phyloP scores from a whole-genome alignment of 1,140 invertebrate genomes.

The Lasioglossum albipes region DNA sequence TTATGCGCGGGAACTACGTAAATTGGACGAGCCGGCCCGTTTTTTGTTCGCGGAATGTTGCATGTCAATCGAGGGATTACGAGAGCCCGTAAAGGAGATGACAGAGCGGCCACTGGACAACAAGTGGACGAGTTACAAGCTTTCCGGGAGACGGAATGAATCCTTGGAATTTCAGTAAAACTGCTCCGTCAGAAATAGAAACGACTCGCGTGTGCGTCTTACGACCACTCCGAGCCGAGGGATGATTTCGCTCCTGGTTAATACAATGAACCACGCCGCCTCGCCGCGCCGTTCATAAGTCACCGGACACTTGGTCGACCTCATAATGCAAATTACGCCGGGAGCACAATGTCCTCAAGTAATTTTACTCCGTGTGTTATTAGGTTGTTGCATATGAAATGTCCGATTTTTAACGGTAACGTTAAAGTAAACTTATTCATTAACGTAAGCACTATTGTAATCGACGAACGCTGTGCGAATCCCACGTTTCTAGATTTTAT shows the following conservation, averaged over 20 bases:
- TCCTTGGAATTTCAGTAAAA: constrained; percentile 12
- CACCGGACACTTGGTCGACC: no score
- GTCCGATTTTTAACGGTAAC: no score
- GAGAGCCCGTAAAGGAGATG: neutral
- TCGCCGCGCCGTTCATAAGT: no score
- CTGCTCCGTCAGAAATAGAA: constrained; percentile 10
- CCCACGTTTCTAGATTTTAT: no score
- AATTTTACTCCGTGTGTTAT: no score
- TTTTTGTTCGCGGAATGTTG: constrained; percentile 27
- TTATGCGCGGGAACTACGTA: constrained; percentile 9
- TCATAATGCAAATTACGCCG: no score
- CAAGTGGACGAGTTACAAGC: constrained; percentile 32
- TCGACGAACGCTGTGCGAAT: no score
- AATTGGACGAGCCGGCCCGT: constrained; percentile 6
- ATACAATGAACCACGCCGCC: neutral
- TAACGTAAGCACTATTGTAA: no score
- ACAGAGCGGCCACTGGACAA: neutral
- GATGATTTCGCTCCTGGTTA: neutral
- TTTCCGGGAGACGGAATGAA: constrained; percentile 2
- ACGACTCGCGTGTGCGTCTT: neutral
- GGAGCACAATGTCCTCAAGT: no score
- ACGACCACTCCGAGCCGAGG: neutral
- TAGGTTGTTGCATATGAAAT: no score
- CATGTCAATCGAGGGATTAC: constrained; percentile 22
- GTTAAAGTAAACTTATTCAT: no score